Evolutionary conservation across 1,140 invertebrate species (phyloP).

Genomic region (Neodiprion fabricii): DNA sequence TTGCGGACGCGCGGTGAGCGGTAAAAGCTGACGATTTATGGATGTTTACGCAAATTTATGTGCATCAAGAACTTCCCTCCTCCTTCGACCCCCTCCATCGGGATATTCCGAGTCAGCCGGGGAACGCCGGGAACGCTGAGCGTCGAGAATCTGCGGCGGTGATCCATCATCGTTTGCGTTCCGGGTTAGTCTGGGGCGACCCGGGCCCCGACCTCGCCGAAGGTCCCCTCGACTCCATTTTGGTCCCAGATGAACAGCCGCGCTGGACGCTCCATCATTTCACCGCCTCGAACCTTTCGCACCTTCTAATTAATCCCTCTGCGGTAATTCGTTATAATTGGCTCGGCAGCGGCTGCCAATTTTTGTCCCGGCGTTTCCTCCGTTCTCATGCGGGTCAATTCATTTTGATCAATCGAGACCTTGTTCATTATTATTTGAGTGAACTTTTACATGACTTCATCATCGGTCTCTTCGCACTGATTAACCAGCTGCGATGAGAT

Average conservation of each 20-base stretch:
- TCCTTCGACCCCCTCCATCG: no score
- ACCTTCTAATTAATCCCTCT: background rate
- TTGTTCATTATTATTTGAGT: no score
- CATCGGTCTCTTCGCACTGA: no score
- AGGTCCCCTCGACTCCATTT: background rate
- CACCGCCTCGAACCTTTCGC: background rate
- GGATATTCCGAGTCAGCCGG: constrained; percentile 15
- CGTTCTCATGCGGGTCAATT: no score
- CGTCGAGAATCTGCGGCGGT: constrained; percentile 36
- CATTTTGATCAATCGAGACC: no score
- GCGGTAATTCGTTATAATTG: no score
- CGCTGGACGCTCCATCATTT: background rate
- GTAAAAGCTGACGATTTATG: constrained; percentile 32
- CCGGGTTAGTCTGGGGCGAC: background rate
- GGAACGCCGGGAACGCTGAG: constrained; percentile 24
- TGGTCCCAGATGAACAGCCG: background rate
- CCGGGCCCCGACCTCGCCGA: background rate
- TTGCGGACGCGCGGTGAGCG: no score
- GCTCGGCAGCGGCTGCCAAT: no score
- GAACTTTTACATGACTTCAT: no score
- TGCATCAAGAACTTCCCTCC: constrained; percentile 20
- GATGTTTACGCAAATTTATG: constrained; percentile 44
- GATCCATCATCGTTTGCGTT: constrained; percentile 43
- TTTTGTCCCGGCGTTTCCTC: no score
- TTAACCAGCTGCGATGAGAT: no score